Evolutionary conservation across 2,888 invertebrate species (phyloP), one percentile per base, ranked within the genome.

Genomic region (Brachylomia viminalis): DNA sequence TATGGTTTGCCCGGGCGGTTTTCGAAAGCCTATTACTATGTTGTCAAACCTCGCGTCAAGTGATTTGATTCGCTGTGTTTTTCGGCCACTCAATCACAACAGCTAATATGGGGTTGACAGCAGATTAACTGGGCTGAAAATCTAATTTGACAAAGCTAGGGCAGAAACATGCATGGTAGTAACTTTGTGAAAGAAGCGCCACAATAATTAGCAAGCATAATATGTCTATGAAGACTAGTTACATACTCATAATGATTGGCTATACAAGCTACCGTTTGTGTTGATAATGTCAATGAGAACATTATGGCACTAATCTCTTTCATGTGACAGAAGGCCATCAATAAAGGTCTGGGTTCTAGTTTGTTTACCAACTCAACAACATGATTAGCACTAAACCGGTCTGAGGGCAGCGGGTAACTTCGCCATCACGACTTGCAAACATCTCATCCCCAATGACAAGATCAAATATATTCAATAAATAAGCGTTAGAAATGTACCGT

Each of bases 301-400:
- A 79, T 67, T 64, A 80, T 72, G 86, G 81, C 79, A 87, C 83
- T 92, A 91, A 92, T 91, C 81, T 90, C 78, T 89, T 89, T 87
- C 89, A 92, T 88, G 82, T 87, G 89, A 88, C 83, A 77, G 77
- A 84, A 78, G 82, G 82, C 87, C 85, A 74, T 83, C 71, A 86
- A 84, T 82, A 85, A 82, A 77, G 82, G 79, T 84, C 86, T 80
- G 82, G 74, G 76, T 77, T 81, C 54, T 72, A 77, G 72, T 72
- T 38, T 91, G 86, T 90, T 90, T 87, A 82, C 81, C 66, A 67
- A 82, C 68, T 66, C 62, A 83, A 87, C 82, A 88, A 83, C 64
- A 56, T 68, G 71, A 77, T 86, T 84, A 88, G 82, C 85, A 72
- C 70, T 20, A 42, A 58, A 38, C 47, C 62, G 64, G 66, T 64